Evolutionary conservation across 2,797 vertebrate species (phyloP).

Genomic region (Danionella dracula): DNA sequence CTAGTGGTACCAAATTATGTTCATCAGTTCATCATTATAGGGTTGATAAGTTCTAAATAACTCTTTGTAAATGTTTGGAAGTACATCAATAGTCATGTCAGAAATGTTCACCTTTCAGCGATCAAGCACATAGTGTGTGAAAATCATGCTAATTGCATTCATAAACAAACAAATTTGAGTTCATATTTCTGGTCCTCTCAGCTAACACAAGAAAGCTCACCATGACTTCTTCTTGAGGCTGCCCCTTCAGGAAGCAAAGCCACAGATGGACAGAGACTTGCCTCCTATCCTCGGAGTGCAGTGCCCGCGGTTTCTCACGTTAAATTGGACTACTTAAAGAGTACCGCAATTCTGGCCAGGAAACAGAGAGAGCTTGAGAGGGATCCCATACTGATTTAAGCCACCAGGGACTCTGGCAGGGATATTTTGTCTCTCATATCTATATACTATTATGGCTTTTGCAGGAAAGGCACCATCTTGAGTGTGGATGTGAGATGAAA

Average conservation of each 20-base stretch:
- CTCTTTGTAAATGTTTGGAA: not conserved
- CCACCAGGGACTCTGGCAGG: conserved; percentile 67
- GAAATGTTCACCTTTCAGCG: not conserved
- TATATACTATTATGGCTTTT: conserved; percentile 57
- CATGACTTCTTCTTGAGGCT: conserved; percentile 18
- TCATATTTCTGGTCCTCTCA: not conserved
- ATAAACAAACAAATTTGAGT: conserved; percentile 10
- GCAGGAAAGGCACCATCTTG: conserved; percentile 60
- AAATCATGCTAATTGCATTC: conserved; percentile 19
- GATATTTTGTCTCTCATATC: conserved; percentile 48
- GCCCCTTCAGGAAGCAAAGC: conserved; percentile 39
- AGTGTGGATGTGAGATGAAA: conserved; percentile 67
- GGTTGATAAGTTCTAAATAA: no score
- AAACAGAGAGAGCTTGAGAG: conserved; percentile 63
- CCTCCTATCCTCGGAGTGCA: conserved; percentile 31
- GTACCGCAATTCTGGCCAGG: conserved; percentile 48
- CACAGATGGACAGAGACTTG: conserved; percentile 51
- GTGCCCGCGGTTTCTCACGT: conserved; percentile 66
- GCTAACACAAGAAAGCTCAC: conserved; percentile 35
- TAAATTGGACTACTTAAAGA: conserved; percentile 72
- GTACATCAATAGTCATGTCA: not conserved
- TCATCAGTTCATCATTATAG: no score
- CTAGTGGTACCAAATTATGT: no score
- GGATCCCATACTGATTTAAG: conserved; percentile 66
- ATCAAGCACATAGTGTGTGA: not conserved